phyloP scores from a whole-genome alignment of 2,888 invertebrate genomes.

The Trimorus sp. region DNA sequence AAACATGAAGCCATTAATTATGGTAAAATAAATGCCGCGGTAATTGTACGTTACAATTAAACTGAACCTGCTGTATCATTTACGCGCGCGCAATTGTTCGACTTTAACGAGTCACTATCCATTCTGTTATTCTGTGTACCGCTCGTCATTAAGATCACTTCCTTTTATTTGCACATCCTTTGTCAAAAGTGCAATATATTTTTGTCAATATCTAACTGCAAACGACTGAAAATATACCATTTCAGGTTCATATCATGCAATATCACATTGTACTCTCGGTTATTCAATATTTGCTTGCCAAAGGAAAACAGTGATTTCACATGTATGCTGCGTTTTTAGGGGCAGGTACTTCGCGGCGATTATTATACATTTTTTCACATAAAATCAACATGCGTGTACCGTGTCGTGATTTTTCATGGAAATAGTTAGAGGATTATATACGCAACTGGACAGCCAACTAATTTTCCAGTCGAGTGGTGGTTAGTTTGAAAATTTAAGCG shows the following conservation, averaged over 20 bases:
- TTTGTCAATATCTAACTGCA: too few species aligned
- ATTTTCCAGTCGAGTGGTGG: slow-evolving; percentile 50
- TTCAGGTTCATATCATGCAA: too few species aligned
- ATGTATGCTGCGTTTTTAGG: too few species aligned
- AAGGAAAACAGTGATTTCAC: too few species aligned
- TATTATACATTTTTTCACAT: too few species aligned
- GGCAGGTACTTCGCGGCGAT: too few species aligned
- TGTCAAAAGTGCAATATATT: background rate
- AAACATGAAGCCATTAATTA: slow-evolving; percentile 39
- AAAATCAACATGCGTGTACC: background rate
- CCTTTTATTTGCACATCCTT: slow-evolving; percentile 10
- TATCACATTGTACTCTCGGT: too few species aligned
- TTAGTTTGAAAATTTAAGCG: slow-evolving; percentile 49
- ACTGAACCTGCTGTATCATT: slow-evolving; percentile 13
- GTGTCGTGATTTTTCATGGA: slow-evolving; percentile 19
- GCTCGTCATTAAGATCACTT: background rate
- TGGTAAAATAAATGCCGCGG: slow-evolving; percentile 32
- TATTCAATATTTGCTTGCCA: too few species aligned
- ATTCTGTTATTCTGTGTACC: slow-evolving; percentile 19
- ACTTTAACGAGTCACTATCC: slow-evolving; percentile 37
- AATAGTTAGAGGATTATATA: slow-evolving; percentile 40
- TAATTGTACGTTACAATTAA: slow-evolving; percentile 29
- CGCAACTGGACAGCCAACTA: slow-evolving; percentile 45
- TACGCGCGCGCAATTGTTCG: slow-evolving; percentile 16
- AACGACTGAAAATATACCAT: too few species aligned